A percentile compares a stretch with the other conserved stretches of the same genome.
These are phyloP conservation scores for Montifringilla adamsi DNA, from an alignment of 2,113 vertebrate species.

Conservation along the genomic window DNA sequence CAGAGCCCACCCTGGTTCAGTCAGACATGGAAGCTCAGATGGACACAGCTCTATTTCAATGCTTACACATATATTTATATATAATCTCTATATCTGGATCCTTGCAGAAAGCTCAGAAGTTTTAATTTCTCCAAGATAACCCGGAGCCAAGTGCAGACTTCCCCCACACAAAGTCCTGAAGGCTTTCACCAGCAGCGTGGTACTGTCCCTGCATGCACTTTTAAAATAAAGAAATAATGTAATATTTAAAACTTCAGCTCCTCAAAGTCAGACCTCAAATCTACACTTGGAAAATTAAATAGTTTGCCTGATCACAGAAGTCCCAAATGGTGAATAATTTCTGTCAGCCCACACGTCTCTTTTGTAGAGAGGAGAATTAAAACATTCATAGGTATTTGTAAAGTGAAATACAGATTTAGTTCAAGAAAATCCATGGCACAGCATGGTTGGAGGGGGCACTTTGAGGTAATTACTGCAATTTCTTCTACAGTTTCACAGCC, in stretches of 20 bases:
- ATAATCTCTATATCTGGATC: not conserved
- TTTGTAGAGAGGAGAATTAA: not conserved
- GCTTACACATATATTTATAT: too few relatives aligned
- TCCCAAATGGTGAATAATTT: not conserved
- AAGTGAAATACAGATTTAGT: not conserved
- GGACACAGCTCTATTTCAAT: not conserved
- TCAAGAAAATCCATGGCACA: not conserved
- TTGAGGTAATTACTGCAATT: not conserved
- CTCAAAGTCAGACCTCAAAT: not conserved
- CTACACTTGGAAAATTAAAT: not conserved
- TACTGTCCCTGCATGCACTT: not conserved
- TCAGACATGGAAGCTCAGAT: fast-evolving
- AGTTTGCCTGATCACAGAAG: not conserved
- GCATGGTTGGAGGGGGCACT: not conserved
- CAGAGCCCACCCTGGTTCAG: not conserved
- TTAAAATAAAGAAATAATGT: not conserved
- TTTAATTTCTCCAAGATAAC: not conserved
- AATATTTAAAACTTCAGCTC: not conserved
- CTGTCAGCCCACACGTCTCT: not conserved
- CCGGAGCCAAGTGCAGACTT: not conserved
- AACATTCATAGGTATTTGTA: not conserved
- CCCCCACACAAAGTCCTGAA: not conserved
- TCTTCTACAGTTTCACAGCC: not conserved
- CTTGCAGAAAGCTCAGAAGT: not conserved
- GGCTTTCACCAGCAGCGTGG: not conserved